Evolutionary conservation across 2,888 invertebrate genomes (phyloP).

Genomic region (Trissonchulus latispiculum): DNA sequence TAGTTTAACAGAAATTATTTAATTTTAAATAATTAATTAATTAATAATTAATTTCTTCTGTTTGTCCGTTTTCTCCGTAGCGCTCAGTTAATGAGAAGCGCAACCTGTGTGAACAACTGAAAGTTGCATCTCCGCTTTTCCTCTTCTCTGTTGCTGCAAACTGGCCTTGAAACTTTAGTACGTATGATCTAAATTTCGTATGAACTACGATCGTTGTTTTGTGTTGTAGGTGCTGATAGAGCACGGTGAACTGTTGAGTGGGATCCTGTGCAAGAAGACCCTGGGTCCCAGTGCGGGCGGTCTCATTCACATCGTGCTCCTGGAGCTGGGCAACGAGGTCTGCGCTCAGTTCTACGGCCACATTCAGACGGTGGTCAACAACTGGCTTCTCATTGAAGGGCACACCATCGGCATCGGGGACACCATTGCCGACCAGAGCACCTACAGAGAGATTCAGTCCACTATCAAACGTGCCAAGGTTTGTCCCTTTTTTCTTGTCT

Average conservation of each 20-base stretch:
- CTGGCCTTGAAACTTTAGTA: no score
- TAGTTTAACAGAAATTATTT: no score
- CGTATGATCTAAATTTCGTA: no score
- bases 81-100: no score
- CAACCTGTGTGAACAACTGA: no score
- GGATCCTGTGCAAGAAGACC: conserved; percentile 95
- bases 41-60: no score
- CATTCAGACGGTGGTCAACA: conserved; percentile 97
- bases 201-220: no score
- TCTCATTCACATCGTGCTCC: conserved; percentile 87
- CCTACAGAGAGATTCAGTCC: conserved; percentile 92
- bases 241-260: conserved; percentile 92
- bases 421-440: conserved; percentile 98
- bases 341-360: conserved; percentile 89
- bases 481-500: no score
- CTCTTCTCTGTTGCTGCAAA: no score
- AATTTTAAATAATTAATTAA: no score
- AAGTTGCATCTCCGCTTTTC: no score
- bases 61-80: no score
- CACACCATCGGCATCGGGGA: conserved; percentile 53
- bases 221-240: conserved; percentile 70
- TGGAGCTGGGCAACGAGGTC: conserved; percentile 90
- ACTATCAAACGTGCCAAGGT: conserved; percentile 95
- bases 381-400: conserved; percentile 88
- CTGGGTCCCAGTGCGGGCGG: conserved; percentile 96